Conservation (phyloP, 2,113 vertebrate species). For the Erpornis zantholeuca region DNA sequence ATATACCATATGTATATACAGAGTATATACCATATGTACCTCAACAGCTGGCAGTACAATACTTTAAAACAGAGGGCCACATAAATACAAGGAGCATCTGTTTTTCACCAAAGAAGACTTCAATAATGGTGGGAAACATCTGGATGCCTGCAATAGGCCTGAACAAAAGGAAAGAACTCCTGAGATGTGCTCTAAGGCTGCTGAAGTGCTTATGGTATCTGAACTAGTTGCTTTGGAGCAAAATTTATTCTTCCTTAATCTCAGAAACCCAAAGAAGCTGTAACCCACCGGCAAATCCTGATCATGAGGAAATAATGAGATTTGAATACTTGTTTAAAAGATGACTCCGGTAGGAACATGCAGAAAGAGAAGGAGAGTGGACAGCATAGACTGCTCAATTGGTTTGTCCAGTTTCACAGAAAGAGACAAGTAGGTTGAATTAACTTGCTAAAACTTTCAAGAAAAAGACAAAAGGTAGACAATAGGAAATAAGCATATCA, state of each 20-base stretch:
- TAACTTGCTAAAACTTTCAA: neutral
- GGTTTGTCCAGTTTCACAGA: neutral
- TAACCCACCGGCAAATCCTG: neutral
- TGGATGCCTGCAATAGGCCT: neutral
- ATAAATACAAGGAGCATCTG: neutral
- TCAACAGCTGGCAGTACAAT: neutral
- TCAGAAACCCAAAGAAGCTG: neutral
- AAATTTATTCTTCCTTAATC: neutral
- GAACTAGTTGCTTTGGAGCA: neutral
- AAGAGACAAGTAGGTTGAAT: neutral
- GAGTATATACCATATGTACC: neutral
- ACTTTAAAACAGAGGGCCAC: neutral
- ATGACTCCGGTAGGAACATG: neutral
- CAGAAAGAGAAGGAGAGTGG: neutral
- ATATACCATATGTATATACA: neutral
- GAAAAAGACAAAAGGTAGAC: neutral
- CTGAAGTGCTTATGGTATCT: neutral
- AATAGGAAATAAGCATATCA: neutral
- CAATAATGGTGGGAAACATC: neutral
- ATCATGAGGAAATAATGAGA: neutral
- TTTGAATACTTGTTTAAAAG: neutral
- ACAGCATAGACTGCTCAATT: neutral
- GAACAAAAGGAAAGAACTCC: neutral
- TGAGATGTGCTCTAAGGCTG: neutral
- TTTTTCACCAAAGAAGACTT: neutral